Base-by-base conservation (phyloP, 1,140 invertebrate species). In the Reticulitermes speratus region DNA sequence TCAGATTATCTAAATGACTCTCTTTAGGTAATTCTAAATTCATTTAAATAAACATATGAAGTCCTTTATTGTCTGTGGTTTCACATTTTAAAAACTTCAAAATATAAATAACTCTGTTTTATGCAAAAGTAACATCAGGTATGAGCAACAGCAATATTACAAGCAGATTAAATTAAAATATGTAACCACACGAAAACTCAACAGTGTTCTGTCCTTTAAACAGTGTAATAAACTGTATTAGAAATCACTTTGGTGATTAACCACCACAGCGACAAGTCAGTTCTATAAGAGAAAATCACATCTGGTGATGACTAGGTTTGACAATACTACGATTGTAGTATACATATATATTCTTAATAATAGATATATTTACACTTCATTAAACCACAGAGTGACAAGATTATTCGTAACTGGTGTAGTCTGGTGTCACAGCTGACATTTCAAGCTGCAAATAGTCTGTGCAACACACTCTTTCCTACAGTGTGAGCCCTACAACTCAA, bases 251-350 rank as follows among this genome's bases (percentile, higher is more conserved):
- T 30, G n/a, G 65, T 75, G 65, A 25, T 75, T 14, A n/a, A 75
- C n/a, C 65, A n/a, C 65, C 65, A 75, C 25, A n/a, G 65, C n/a
- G 65, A 30, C 65, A 25, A 75, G n/a, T 30, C 65, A 75, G 9
- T 75, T 75, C 65, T 75, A 84, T 84, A 84, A 52, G 30, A 84
- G 45, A 84, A 84, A 84, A 84, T 84, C 84, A 84, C 84, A 84
- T 84, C 48, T 84, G 52, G 21, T 21, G 19, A 84, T 84, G 84
- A 84, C 84, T 84, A 84, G 84, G n/a, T 45, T 55, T 84, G 30
- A 84, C n/a, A 32, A 59, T 84, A 84, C 55, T 84, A 84, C 84
- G 55, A 84, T 45, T 55, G 38, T 32, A 19, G 48, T 84, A 32
- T 84, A 30, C 19, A 16, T 59, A 84, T 32, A 84, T 55, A 84